These are phyloP conservation scores for Xerus inauris DNA, from an alignment of 2,113 vertebrate genomes.

Conservation along the genomic window DNA sequence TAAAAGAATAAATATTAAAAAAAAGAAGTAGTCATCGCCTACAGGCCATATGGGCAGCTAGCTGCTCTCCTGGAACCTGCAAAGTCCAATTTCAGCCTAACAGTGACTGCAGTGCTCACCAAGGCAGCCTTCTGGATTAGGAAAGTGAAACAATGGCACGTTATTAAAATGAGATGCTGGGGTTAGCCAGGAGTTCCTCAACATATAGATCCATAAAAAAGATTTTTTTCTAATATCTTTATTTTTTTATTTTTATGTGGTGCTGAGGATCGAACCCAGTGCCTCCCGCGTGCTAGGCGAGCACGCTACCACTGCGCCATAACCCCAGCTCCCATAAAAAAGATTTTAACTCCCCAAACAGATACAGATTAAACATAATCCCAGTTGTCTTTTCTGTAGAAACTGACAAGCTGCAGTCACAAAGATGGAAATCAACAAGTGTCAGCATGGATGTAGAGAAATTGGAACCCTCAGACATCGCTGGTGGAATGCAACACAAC, in stretches of 20 bases:
- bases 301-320: too few relatives aligned
- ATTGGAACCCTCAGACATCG: neutral
- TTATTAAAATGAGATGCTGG: slow-evolving; percentile 8
- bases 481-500: neutral
- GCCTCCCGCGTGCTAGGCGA: too few relatives aligned
- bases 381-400: slow-evolving; percentile 13
- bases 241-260: too few relatives aligned
- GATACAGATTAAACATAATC: slow-evolving; percentile 3
- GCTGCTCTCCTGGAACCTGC: neutral
- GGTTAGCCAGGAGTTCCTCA: slow-evolving; percentile 15
- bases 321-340: neutral
- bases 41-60: neutral
- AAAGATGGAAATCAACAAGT: neutral
- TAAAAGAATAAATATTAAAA: too few relatives aligned
- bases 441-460: neutral
- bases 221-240: neutral
- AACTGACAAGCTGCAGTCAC: neutral
- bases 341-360: neutral
- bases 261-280: too few relatives aligned
- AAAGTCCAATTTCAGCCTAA: slow-evolving; percentile 17
- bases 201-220: slow-evolving; percentile 1
- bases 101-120: neutral
- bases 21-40: neutral
- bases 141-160: neutral
- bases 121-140: neutral